Base-by-base conservation (phyloP, 2,888 invertebrate genomes). In the Lampropteryx suffumata region DNA sequence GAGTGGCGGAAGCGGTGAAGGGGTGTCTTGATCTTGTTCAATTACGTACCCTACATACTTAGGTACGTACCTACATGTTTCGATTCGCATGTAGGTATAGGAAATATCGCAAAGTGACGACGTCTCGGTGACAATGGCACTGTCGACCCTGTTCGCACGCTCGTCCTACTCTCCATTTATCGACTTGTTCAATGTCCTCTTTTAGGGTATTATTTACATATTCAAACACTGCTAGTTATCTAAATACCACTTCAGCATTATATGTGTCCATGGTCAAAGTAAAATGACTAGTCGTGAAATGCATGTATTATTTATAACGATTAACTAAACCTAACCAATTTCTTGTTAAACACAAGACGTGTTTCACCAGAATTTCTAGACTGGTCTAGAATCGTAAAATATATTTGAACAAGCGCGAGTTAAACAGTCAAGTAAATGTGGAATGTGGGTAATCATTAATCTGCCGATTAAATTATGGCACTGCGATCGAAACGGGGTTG, bases 131-230 rank as follows among this genome's bases (percentile, higher is more conserved):
- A 85, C 88, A 86, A 85, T 84, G 68, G 76, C 78, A 73, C 73
- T 73, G 75, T 70, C 76, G 85, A 80, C 85, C 85, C 76, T 85
- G 79, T 87, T 89, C 87, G 74, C 88, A 88, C 83, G 83, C 74
- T 69, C 79, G 78, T 78, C 77, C 78, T 74, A 79, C 82, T 84
- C 81, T 81, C 76, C 79, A 76, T 73, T 81, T 83, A 84, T 84
- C 74, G 82, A 83, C 35, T 79, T 71, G 76, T 76, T 73, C 71
- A 68, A 66, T 71, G 78, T 65, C 71, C 69, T 71, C 74, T 80
- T 79, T 71, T 73, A 72, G 72, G 67, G 71, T 64, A 67, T 73
- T 71, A 74, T 76, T 78, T 75, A 71, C 69, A 70, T 66, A 69
- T 67, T 65, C 58, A 63, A 55, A 39, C 24, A 49, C 21, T 11